Percentiles rank a stretch among this genome's conserved stretches.
phyloP scores from a whole-genome alignment of 2,797 vertebrate genomes.

The Gallinago nigripennis region DNA sequence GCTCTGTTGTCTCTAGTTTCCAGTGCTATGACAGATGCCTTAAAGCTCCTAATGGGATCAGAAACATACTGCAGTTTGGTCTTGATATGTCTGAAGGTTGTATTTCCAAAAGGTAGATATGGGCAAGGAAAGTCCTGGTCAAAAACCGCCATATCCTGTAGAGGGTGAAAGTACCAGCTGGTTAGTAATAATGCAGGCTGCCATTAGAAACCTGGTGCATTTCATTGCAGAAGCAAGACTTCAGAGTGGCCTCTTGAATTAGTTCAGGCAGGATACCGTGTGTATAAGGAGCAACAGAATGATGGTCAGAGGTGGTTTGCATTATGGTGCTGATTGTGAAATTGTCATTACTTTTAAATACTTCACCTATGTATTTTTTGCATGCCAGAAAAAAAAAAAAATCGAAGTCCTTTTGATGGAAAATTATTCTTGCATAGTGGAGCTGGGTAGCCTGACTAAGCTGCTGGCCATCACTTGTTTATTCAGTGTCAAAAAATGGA shows the following conservation, averaged over 20 bases:
- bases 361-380: neutral
- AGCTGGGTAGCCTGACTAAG: neutral
- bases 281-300: neutral
- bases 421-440: neutral
- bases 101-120: neutral
- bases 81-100: neutral
- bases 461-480: neutral
- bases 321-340: neutral
- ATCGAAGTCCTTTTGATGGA: neutral
- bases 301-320: neutral
- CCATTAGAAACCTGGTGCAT: neutral
- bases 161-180: neutral
- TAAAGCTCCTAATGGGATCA: neutral
- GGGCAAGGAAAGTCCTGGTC: neutral
- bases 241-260: neutral
- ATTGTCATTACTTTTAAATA: neutral
- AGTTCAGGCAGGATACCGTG: neutral
- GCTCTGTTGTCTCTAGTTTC: neutral
- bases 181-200: neutral
- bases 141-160: neutral
- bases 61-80: neutral
- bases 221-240: neutral
- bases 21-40: neutral
- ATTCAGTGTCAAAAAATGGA: neutral
- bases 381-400: neutral